Conservation (phyloP, 2,888 invertebrate species). For the Diadegma fenestrale region DNA sequence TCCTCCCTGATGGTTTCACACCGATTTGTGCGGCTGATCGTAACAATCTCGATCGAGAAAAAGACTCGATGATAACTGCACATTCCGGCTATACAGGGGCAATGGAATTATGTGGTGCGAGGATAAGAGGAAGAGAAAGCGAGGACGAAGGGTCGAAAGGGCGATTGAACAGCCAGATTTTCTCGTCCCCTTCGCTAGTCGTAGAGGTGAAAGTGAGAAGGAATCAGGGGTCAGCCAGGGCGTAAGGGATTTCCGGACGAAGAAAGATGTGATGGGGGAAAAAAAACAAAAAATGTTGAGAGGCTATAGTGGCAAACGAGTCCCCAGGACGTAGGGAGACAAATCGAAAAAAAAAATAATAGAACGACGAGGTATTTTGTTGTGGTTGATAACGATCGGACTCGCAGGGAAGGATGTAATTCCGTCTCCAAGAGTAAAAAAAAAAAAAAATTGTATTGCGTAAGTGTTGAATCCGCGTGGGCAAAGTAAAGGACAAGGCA, state of each 20-base stretch:
- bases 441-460: slow-evolving; percentile 1
- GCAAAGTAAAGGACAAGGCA: not conserved
- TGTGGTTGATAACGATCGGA: slow-evolving; percentile 49
- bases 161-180: slow-evolving; percentile 25
- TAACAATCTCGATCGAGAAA: slow-evolving; percentile 38
- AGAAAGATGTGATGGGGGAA: not conserved
- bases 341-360: slow-evolving; percentile 62
- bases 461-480: slow-evolving; percentile 2
- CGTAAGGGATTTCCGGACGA: slow-evolving; percentile 1
- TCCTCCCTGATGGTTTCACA: not conserved
- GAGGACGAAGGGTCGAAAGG: slow-evolving; percentile 15
- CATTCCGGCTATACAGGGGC: not conserved
- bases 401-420: slow-evolving; percentile 34
- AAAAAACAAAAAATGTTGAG: slow-evolving; percentile 26
- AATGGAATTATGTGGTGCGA: not conserved
- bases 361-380: slow-evolving; percentile 23
- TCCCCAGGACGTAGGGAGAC: slow-evolving; percentile 51
- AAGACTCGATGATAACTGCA: slow-evolving; percentile 44
- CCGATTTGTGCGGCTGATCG: not conserved
- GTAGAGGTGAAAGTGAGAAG: slow-evolving; percentile 30
- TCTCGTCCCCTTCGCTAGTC: slow-evolving; percentile 37
- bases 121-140: not conserved
- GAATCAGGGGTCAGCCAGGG: slow-evolving; percentile 19
- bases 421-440: slow-evolving; percentile 1
- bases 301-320: slow-evolving; percentile 9